Base-by-base conservation (phyloP, 2,888 invertebrate species). In the Diaprepes abbreviatus region DNA sequence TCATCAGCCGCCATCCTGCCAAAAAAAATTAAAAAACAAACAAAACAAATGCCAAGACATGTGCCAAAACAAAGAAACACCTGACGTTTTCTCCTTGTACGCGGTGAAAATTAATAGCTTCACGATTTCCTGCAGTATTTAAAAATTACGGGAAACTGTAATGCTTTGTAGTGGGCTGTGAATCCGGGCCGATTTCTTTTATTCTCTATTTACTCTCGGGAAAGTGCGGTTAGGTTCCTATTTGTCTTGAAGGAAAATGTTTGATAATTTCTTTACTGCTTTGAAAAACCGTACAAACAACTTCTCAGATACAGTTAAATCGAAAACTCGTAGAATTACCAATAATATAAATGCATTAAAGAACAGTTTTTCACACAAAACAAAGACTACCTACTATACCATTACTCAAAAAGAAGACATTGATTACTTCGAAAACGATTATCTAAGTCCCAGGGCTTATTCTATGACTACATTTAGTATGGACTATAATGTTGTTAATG, bases 371-470 rank as follows among this genome's bases (percentile, higher is more conserved):
- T 77, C 77, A 50, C 78, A 79, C 71, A 83, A 82, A 75, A 77
- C 78, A n/a, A 83, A 82, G 74, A 78, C 80, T 2, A 79, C 79
- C 33, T 83, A 83, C 72, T 81, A 81, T 67, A 80, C 81, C 21
- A 76, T 82, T 21, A 76, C 78, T 12, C 79, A 78, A 65, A 78
- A 78, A 62, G 80, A 82, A 74, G 79, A 79, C 63, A 43, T 55
- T 35, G 83, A 84, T 72, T 81, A 78, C 72, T 79, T 79, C 67
- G 79, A 79, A 52, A 82, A 84, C 76, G 85, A 84, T 78, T 87
- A 86, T 75, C 80, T 89, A 77, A 88, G 88, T 74, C 88, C 89
- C 48, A 84, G 88, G 77, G 89, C 88, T 59, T 85, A 85, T 77
- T 86, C 87, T 24, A 79, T 81, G 79, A 81, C 80, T 50, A 83